Evolutionary conservation across 1,140 invertebrate genomes (phyloP), one percentile per base, ranked within the genome.

Genomic region (Elymnias hypermnestra): DNA sequence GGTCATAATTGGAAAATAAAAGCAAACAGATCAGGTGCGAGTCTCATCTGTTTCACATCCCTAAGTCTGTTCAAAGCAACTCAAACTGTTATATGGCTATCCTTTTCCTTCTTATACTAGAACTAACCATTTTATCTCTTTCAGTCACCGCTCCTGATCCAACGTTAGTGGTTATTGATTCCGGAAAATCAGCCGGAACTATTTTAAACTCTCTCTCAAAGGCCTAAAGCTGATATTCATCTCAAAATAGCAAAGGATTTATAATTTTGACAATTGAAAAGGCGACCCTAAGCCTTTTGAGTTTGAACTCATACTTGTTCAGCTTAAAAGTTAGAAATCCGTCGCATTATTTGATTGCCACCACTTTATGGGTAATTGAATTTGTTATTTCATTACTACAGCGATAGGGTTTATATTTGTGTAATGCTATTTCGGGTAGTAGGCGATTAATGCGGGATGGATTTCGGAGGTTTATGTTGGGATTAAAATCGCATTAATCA

Each of bases 401-500:
- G 37, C 4, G 9, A 39, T 72, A 75, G 49, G 63, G 73, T 71
- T 69, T 50, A 71, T 50, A 68, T 70, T 75, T 52, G 55, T 51
- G 55, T 62, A 39, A 66, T 71, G 64, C 72, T 67, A 31, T 75
- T 72, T 50, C 39, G 44, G 48, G 45, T 36, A 35, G 46, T 12
- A 50, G 51, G 60, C 60, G 61, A 76, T 81, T 81, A 81, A 78
- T 79, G 69, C 76, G 63, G 75, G 71, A 42, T 76, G 81, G 81
- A 82, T 75, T 71, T 55, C 26, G 70, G 68, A 75, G 75, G 71
- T 81, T 77, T 78, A 70, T 63, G 62, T 48, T 52, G 39, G 77
- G 81, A 84, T 84, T 84, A 84, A 82, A 84, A 67, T 81, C 81
- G 72, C 81, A 84, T 84, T 84, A 84, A 82, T 84, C 81, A 84